A percentile compares a stretch with the other conserved stretches of the same genome.
These are phyloP conservation scores for Agonum fuliginosum DNA, from an alignment of 2,888 invertebrate species.

Conservation along the genomic window DNA sequence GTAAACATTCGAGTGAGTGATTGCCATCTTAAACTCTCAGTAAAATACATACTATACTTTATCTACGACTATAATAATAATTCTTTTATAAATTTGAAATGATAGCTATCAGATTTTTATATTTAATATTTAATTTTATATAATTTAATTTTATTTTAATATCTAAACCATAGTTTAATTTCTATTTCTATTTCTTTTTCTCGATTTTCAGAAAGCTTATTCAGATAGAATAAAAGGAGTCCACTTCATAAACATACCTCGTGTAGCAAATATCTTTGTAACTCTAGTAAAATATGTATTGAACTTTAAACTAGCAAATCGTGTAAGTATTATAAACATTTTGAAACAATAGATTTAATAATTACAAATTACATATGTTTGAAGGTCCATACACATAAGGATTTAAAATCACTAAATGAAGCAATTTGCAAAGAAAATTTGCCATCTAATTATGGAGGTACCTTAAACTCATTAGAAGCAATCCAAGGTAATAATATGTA, in stretches of 20 bases:
- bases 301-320: neutral
- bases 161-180: neutral
- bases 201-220: constrained; percentile 29
- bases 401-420: constrained; percentile 62
- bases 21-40: no score
- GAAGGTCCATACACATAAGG: constrained; percentile 64
- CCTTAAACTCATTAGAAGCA: constrained; percentile 70
- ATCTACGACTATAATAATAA: no score
- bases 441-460: constrained; percentile 65
- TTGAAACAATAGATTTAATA: neutral
- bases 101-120: no score
- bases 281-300: constrained; percentile 4
- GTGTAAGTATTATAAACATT: constrained; percentile 27
- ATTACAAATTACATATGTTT: constrained; percentile 42
- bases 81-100: no score
- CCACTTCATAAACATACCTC: constrained; percentile 24
- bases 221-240: constrained; percentile 44
- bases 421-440: constrained; percentile 65
- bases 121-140: neutral
- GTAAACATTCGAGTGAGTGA: no score
- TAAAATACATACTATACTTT: no score
- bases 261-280: constrained; percentile 14
- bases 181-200: constrained; percentile 3
- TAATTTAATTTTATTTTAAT: neutral
- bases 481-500: constrained; percentile 1